Evolutionary conservation across 2,797 vertebrate species (phyloP).

Genomic region (Hemitrygon akajei): DNA sequence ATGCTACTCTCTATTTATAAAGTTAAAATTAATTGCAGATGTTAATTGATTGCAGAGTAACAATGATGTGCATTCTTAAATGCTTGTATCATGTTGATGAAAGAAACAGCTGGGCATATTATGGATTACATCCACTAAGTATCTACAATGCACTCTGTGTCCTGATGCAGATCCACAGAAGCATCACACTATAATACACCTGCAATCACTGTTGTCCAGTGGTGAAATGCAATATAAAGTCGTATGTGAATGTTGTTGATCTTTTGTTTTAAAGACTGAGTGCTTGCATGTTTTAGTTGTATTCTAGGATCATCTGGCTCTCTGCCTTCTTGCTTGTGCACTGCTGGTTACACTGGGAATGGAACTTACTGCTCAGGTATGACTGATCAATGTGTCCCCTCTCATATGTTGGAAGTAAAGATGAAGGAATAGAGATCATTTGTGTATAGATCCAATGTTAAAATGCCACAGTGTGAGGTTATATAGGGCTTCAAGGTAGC

Average conservation of each 20-base stretch:
- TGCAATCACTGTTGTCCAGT: not conserved
- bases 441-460: no score
- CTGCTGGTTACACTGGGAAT: constrained; percentile 77
- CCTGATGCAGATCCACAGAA: not conserved
- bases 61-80: not conserved
- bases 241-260: not conserved
- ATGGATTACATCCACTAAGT: not conserved
- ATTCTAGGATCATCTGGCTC: constrained; percentile 54
- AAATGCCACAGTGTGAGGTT: no score
- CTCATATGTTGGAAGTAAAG: not conserved
- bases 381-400: not conserved
- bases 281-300: constrained; percentile 64
- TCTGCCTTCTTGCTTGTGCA: constrained; percentile 66
- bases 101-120: not conserved
- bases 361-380: constrained; percentile 79
- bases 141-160: not conserved
- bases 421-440: no score
- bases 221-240: constrained; percentile 7
- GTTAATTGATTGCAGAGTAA: not conserved
- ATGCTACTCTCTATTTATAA: not conserved
- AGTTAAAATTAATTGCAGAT: not conserved
- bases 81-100: not conserved
- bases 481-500: no score
- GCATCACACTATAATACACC: not conserved
- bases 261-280: not conserved